Conservation (phyloP, 2,888 invertebrate genomes). For the Noctua comes region DNA sequence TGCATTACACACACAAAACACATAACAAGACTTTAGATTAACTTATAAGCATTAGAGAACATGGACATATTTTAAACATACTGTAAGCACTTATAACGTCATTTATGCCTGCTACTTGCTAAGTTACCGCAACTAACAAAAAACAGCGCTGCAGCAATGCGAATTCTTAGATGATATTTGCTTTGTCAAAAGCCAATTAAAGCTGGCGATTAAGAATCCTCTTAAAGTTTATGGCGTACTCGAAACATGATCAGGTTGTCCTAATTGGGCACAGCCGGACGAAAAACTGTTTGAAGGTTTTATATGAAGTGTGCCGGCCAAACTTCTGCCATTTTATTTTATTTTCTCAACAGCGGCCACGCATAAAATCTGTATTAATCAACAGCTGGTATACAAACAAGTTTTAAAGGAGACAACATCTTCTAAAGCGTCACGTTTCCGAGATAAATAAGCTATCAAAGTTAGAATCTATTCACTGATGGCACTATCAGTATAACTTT, state of each 20-base stretch:
- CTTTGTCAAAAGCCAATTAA: slow-evolving; percentile 5
- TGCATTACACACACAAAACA: not conserved
- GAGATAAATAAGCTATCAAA: not conserved
- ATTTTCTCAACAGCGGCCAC: not conserved
- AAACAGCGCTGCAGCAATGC: not conserved
- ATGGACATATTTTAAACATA: not conserved
- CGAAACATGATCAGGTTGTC: not conserved
- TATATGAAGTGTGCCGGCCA: not conserved
- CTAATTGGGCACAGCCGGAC: not conserved
- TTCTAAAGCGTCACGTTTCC: not conserved
- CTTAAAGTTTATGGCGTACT: not conserved
- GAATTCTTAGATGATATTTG: not conserved
- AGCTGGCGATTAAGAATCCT: not conserved
- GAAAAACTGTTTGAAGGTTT: not conserved
- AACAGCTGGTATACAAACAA: not conserved
- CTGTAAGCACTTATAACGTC: not conserved
- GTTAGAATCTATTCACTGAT: not conserved
- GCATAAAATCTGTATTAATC: not conserved
- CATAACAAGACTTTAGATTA: not conserved
- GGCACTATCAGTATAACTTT: not conserved
- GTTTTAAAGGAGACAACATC: not conserved
- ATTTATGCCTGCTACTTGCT: not conserved
- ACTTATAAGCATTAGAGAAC: not conserved
- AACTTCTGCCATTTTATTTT: not conserved
- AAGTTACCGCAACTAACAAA: not conserved